Base-by-base conservation (phyloP, 2,888 invertebrate genomes). In the Autographa gamma region DNA sequence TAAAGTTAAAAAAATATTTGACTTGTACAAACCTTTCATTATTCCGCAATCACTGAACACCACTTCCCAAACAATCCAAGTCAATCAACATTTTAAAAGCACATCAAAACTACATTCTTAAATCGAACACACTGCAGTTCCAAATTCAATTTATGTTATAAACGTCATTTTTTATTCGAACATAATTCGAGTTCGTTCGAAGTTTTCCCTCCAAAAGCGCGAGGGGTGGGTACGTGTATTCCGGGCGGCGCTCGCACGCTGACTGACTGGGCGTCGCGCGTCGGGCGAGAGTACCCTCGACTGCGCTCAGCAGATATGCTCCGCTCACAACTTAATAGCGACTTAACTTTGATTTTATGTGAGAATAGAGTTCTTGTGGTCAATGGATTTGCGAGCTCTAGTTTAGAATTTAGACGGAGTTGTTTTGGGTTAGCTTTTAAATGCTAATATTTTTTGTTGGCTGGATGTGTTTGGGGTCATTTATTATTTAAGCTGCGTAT, bases 161-260 rank as follows among this genome's bases (percentile, higher is more conserved):
- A 63, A 5, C 66, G 70, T 67, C 38, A 58, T 38, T 58, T 56
- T 71, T 66, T 70, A 78, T 19, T 66, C 52, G 8, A 56, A 69
- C 73, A 84, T 81, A 73, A 76, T 71, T 70, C 72, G 60, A 38
- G 63, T n/a, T 82, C 88, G 86, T 78, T 85, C 79, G 83, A 93
- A 93, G 88, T 94, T 93, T 93, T 93, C 92, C 93, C 92, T 90
- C 92, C 91, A 86, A 89, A 83, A 75, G 31, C 69, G 66, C 11
- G 71, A 62, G 60, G 56, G 63, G 60, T 66, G 25, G 60, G 82
- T 82, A 88, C 93, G 91, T 90, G 85, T 73, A 66, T 65, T 84
- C 66, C 80, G 69, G 74, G 52, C 83, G 80, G 81, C 71, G 83
- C 77, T 81, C 83, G 79, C 79, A 84, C 85, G 87, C 80, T 79